Conservation (phyloP, 2,797 vertebrate genomes). For the Anniella stebbinsi region DNA sequence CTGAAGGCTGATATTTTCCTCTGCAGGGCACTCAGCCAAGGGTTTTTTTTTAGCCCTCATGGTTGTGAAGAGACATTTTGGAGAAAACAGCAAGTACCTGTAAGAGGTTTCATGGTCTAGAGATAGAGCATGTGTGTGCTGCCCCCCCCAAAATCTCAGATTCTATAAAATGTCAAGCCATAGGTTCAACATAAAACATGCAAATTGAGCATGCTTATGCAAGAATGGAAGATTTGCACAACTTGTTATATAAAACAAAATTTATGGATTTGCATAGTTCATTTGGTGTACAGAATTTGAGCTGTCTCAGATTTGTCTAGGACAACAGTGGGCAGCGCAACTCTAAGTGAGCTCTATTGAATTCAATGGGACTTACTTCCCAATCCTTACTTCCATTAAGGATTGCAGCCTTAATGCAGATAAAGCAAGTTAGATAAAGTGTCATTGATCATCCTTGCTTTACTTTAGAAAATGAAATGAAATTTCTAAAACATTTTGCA, state of each 20-base stretch:
- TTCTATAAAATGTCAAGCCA: not conserved
- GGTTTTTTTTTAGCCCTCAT: not conserved
- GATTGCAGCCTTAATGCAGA: conserved; percentile 7
- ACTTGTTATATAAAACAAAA: not conserved
- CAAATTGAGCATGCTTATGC: not conserved
- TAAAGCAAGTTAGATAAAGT: not conserved
- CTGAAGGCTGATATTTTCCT: no score
- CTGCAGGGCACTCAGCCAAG: no score
- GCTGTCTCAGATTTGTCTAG: not conserved
- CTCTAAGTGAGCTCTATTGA: not conserved
- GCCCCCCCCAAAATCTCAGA: not conserved
- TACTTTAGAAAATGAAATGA: not conserved
- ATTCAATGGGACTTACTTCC: not conserved
- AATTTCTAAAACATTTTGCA: conserved; percentile 18
- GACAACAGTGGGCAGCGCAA: not conserved
- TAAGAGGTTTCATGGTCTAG: not conserved
- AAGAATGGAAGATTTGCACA: not conserved
- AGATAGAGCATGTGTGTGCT: not conserved
- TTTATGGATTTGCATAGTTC: not conserved
- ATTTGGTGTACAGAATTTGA: conserved; percentile 3
- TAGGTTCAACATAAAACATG: not conserved
- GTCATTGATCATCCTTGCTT: not conserved
- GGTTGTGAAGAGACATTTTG: not conserved
- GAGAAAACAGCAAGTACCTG: not conserved
- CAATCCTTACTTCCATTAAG: no score